Evolutionary conservation across 1,140 invertebrate species (phyloP), one percentile per base, ranked within the genome.

Genomic region (Drosophila equinoxialis): DNA sequence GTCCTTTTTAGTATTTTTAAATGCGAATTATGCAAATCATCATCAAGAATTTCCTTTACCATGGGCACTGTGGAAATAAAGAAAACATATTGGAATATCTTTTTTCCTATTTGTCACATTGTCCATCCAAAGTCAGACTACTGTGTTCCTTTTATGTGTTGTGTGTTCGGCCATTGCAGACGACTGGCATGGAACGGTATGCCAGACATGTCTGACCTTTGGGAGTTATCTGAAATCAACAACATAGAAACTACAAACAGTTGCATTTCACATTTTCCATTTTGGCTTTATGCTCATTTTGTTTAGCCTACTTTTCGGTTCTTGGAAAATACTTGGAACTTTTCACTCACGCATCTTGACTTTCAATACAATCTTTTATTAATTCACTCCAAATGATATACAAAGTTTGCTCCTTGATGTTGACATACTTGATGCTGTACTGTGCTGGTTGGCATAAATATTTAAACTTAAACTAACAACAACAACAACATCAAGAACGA

Each of bases 401-500:
- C 60, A 69, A 76, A 70, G 39, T 65, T 64, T 33, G 14, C 8
- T 17, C n/a, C 45, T 55, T 70, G 54, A 51, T 51, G 45, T 51
- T 51, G 45, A 51, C 45, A 76, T 59, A 70, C 66, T 57, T 14
- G 30, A 51, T 33, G 26, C 26, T 17, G 26, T 6, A 3, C 23
- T 33, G 45, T 51, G 45, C 41, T 33, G 61, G 26, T 63, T 3
- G 13, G 23, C 48, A 70, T 85, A 79, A 81, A 86, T 83, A 71
- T 79, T 77, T 82, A 66, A 82, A 54, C 51, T 70, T 74, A 82
- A 87, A 13, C 57, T n/a, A 68, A 23, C 62, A 68, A 37, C n/a
- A 70, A 54, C 13, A 57, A 30, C 30, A 30, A 30, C 30, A 30
- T 3, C 6, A 30, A 30, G 0, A 30, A 42, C 37, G 64, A 57